A percentile compares a stretch with the other conserved stretches of the same genome.
These are phyloP conservation scores for Carcharodon carcharias DNA, from an alignment of 2,797 vertebrate genomes.

Conservation along the genomic window DNA sequence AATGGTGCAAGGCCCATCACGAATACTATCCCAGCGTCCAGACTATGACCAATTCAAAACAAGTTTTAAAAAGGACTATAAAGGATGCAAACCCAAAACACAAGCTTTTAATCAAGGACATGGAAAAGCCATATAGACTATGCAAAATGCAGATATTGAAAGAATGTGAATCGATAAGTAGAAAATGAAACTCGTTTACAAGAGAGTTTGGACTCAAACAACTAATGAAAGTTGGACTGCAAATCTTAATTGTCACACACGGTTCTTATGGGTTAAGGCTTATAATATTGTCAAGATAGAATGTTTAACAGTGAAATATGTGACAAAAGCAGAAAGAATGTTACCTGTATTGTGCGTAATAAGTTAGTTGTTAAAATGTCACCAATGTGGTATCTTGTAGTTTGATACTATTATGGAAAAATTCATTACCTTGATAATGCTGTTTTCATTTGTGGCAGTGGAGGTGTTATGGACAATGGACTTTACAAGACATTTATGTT, in stretches of 20 bases:
- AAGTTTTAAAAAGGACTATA: not conserved
- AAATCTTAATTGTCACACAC: not conserved
- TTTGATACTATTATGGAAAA: not conserved
- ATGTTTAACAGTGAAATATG: not conserved
- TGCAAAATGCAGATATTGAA: not conserved
- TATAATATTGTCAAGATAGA: not conserved
- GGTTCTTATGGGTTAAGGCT: not conserved
- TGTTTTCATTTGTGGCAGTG: not conserved
- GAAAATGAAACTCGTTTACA: not conserved
- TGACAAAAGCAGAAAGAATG: not conserved
- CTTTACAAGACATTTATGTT: not conserved
- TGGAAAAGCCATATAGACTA: not conserved
- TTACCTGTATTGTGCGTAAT: not conserved
- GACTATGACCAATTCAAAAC: not conserved
- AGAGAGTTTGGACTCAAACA: not conserved
- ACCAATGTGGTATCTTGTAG: not conserved
- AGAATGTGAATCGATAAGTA: not conserved
- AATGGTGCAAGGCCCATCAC: not conserved
- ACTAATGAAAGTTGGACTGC: not conserved
- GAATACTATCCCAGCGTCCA: not conserved
- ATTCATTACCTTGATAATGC: not conserved
- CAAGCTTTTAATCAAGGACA: not conserved
- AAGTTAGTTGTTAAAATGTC: not conserved
- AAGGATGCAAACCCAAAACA: not conserved
- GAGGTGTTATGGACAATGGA: not conserved